phyloP scores from a whole-genome alignment of 1,140 invertebrate genomes.

The Eriosoma lanigerum region DNA sequence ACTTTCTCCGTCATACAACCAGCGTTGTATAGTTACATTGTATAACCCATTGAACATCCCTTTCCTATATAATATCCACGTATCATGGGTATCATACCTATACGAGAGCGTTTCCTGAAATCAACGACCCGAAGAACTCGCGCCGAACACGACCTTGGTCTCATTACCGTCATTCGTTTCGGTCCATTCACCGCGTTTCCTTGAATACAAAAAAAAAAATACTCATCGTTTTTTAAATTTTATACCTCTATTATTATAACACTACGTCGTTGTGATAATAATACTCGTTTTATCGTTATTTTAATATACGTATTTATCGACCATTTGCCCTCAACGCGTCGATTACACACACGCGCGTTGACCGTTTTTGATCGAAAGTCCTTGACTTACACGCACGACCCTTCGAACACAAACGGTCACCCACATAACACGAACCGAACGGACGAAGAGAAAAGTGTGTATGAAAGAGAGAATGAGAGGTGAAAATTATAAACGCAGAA shows the following conservation, averaged over 20 bases:
- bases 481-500: neutral
- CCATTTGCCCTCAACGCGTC: too few relatives aligned
- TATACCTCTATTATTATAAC: neutral
- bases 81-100: too few relatives aligned
- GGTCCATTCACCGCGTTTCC: constrained; percentile 21
- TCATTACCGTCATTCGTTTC: constrained; percentile 68
- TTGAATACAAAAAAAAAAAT: constrained; percentile 17
- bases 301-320: too few relatives aligned
- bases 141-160: constrained; percentile 53
- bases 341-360: neutral
- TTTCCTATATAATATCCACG: too few relatives aligned
- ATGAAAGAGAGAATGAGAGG: neutral
- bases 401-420: neutral
- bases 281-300: too few relatives aligned
- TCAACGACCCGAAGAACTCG: constrained; percentile 54
- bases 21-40: too few relatives aligned
- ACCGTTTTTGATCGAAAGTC: neutral
- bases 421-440: neutral
- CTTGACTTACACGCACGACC: constrained; percentile 9
- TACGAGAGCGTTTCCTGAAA: constrained; percentile 4
- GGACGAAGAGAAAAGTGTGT: too few relatives aligned
- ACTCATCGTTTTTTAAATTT: constrained; percentile 19
- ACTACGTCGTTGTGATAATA: too few relatives aligned
- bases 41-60: too few relatives aligned
- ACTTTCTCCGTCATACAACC: too few relatives aligned